Conservation (phyloP, 2,888 invertebrate genomes). For the Aleiodes leptofemur region DNA sequence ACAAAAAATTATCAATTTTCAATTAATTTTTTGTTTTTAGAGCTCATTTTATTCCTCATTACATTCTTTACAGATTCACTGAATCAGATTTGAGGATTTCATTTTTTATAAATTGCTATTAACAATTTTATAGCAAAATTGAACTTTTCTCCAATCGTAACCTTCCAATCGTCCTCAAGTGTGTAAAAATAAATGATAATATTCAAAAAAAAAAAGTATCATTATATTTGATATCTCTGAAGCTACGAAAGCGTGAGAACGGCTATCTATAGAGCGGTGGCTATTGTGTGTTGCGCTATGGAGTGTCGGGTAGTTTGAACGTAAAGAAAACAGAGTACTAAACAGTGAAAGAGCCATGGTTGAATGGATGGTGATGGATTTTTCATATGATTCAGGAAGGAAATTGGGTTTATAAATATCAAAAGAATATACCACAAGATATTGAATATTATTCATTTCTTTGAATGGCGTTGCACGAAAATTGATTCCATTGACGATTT, state of each 20-base stretch:
- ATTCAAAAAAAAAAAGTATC: not conserved
- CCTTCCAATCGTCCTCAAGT: not conserved
- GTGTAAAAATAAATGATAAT: not conserved
- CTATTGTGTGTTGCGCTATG: constrained; percentile 67
- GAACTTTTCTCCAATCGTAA: too few species aligned
- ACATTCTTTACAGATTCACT: too few species aligned
- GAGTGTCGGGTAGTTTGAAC: constrained; percentile 29
- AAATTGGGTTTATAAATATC: constrained; percentile 24
- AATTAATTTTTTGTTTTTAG: too few species aligned
- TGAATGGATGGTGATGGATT: constrained; percentile 12
- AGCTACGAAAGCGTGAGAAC: constrained; percentile 70
- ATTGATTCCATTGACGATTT: constrained; percentile 53
- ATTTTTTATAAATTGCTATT: too few species aligned
- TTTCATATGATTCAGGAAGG: constrained; percentile 12
- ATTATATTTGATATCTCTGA: constrained; percentile 58
- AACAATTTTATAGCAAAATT: too few species aligned
- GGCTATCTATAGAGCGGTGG: constrained; percentile 70
- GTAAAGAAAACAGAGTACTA: constrained; percentile 33
- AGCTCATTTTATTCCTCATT: too few species aligned
- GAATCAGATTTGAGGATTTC: too few species aligned
- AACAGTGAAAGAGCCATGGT: constrained; percentile 39
- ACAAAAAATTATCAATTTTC: too few species aligned
- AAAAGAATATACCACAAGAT: not conserved
- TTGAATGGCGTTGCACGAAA: constrained; percentile 41
- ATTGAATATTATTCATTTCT: too few species aligned